Evolutionary conservation across 2,113 vertebrate species (phyloP).

Genomic region (Microcebus griseorufus): DNA sequence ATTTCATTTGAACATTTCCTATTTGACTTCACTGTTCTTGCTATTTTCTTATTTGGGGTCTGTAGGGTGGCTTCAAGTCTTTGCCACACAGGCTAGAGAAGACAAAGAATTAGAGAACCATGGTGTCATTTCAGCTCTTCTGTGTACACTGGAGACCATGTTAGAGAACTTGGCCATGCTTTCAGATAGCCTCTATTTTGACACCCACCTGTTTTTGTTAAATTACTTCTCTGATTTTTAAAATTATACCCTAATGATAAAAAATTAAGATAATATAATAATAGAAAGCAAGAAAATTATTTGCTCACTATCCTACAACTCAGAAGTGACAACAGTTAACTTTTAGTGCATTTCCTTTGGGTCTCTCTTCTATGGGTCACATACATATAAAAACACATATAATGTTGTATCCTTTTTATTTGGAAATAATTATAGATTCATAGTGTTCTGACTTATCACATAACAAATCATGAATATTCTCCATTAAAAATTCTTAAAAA

Average conservation of each 20-base stretch:
- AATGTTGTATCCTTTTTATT: background rate
- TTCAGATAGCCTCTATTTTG: background rate
- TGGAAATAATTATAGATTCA: background rate
- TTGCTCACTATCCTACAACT: background rate
- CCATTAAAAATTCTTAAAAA: background rate
- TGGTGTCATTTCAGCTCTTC: background rate
- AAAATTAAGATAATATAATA: background rate
- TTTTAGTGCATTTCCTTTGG: background rate
- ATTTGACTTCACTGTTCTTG: background rate
- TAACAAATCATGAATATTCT: background rate
- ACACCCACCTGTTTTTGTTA: background rate
- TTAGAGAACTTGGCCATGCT: background rate
- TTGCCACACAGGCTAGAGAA: background rate
- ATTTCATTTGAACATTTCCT: background rate
- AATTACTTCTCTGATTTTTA: background rate
- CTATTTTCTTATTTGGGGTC: background rate
- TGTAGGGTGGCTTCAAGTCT: background rate
- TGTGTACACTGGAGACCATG: background rate
- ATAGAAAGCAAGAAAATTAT: background rate
- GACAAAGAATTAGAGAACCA: background rate
- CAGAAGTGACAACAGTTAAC: background rate
- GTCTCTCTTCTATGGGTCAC: background rate
- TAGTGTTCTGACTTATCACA: background rate
- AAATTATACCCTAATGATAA: background rate
- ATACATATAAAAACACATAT: background rate